A percentile compares a stretch with the other conserved stretches of the same genome.
Evolutionary conservation across 2,888 invertebrate species (phyloP).

Genomic region (Timandra comae): DNA sequence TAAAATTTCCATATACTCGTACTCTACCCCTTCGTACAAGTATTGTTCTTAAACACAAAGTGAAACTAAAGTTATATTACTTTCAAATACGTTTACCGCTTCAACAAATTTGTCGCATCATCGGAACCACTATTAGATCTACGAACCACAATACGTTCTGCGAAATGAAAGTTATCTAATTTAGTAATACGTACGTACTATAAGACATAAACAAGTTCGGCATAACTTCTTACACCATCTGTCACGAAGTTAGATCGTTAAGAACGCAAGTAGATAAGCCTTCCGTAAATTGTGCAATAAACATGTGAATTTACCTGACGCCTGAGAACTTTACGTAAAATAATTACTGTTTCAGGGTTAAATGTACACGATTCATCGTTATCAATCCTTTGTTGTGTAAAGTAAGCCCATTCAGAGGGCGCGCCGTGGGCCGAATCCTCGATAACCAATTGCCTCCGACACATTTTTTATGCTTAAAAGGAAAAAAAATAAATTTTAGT

Average conservation of each 20-base stretch:
- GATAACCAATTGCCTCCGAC: constrained; percentile 41
- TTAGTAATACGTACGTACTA: constrained; percentile 12
- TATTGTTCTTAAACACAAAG: too few relatives aligned
- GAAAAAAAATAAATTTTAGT: constrained; percentile 34
- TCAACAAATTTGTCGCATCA: too few relatives aligned
- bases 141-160: constrained; percentile 6
- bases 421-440: constrained; percentile 41
- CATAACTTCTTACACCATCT: constrained; percentile 31
- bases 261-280: constrained; percentile 36
- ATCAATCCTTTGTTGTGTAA: constrained; percentile 44
- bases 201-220: constrained; percentile 24
- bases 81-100: too few relatives aligned
- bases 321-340: constrained; percentile 9
- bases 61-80: too few relatives aligned
- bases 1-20: too few relatives aligned
- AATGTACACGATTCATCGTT: constrained; percentile 32
- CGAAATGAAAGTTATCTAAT: constrained; percentile 19
- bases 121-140: too few relatives aligned
- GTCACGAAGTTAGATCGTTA: constrained; percentile 40
- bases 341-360: constrained; percentile 12
- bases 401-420: constrained; percentile 36
- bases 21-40: too few relatives aligned
- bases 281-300: constrained; percentile 32
- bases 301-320: constrained; percentile 24
- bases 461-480: constrained; percentile 37